phyloP scores from a whole-genome alignment of 2,113 vertebrate species.

The Felis chaus region DNA sequence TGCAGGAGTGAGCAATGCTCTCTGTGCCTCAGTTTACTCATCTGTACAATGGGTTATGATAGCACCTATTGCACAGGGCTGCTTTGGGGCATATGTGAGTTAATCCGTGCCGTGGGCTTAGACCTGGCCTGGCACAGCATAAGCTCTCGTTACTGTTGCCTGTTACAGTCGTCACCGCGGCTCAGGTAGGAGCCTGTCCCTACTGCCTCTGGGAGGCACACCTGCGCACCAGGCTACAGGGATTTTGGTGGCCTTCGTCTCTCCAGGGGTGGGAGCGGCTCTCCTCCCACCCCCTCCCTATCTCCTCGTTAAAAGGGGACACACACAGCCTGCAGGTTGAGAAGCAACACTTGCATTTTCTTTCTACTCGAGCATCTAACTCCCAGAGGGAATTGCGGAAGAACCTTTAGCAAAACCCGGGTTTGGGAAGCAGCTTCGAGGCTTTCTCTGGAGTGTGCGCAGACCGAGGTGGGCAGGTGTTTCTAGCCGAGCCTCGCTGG shows the following conservation, averaged over 20 bases:
- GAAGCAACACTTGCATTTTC: slow-evolving; percentile 26
- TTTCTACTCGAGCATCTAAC: background rate
- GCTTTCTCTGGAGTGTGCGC: background rate
- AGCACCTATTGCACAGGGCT: background rate
- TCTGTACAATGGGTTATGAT: too few relatives aligned
- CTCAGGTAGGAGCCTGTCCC: background rate
- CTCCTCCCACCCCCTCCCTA: background rate
- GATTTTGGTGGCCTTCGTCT: background rate
- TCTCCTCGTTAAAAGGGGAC: slow-evolving; percentile 51
- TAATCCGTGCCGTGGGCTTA: background rate
- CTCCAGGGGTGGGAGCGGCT: background rate
- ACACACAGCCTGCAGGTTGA: background rate
- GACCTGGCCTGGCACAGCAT: background rate
- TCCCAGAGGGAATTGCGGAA: slow-evolving; percentile 31
- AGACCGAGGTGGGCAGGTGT: background rate
- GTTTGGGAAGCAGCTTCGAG: slow-evolving; percentile 9
- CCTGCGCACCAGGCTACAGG: background rate
- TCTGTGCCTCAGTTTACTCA: background rate
- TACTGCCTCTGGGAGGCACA: accelerated
- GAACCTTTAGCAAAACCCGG: slow-evolving; percentile 18
- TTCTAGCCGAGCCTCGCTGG: background rate
- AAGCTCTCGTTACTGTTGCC: background rate
- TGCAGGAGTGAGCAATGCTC: background rate
- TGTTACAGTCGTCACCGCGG: background rate
- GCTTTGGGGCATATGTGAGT: background rate